A percentile compares a stretch with the other conserved stretches of the same genome.
Conservation (phyloP, 2,113 vertebrate genomes). For the Gorsachius goisagi region DNA sequence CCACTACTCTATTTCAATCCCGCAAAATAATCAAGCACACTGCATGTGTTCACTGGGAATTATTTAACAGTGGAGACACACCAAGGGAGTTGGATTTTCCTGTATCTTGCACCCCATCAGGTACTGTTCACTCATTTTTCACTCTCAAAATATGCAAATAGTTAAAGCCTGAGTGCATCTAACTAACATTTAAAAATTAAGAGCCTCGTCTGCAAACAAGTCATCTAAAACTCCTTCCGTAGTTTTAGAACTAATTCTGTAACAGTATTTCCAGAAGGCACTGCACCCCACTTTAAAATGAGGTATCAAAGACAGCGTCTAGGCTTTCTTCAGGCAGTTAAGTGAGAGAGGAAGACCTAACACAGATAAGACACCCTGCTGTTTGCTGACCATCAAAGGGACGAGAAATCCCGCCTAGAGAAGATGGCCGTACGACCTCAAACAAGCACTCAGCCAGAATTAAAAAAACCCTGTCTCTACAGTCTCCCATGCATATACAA, state of each 20-base stretch:
- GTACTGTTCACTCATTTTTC: not conserved
- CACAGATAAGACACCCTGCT: not conserved
- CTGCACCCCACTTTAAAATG: not conserved
- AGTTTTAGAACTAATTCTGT: not conserved
- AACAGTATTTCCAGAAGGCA: not conserved
- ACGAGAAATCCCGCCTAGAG: not conserved
- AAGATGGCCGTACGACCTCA: not conserved
- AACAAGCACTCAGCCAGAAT: constrained; percentile 2
- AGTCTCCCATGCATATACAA: not conserved
- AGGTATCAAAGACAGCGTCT: not conserved
- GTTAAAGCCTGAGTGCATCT: not conserved
- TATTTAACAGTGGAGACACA: not conserved
- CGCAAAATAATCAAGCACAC: not conserved
- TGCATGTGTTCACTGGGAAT: not conserved
- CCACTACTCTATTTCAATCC: not conserved
- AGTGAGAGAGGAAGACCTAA: not conserved
- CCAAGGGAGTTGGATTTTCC: not conserved
- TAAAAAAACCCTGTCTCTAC: not conserved
- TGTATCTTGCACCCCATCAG: not conserved
- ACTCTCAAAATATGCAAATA: not conserved
- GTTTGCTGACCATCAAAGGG: not conserved
- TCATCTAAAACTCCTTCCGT: not conserved
- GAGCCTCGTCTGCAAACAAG: not conserved
- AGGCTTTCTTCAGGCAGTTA: not conserved
- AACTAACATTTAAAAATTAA: not conserved